Percentiles rank a stretch among this genome's conserved stretches.
These are phyloP conservation scores for Sinocyclocheilus grahami DNA, from an alignment of 2,113 vertebrate species.

Conservation along the genomic window DNA sequence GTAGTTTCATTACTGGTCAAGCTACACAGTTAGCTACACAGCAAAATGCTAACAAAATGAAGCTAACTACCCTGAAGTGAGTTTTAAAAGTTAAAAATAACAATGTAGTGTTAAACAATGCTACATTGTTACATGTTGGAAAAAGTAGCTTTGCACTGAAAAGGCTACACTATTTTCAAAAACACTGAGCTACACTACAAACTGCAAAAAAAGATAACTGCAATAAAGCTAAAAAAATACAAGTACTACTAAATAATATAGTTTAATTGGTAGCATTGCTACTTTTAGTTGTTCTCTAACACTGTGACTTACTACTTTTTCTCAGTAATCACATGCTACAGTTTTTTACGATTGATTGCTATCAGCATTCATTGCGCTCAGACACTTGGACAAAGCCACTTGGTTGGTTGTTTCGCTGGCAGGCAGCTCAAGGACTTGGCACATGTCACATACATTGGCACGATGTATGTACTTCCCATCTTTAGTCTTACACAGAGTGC, in stretches of 20 bases:
- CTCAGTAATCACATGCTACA: conserved; percentile 23
- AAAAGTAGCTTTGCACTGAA: neutral
- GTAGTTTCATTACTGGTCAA: neutral
- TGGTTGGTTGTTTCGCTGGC: conserved; percentile 53
- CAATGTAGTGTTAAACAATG: neutral
- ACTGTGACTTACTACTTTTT: neutral
- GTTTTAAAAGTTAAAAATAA: neutral
- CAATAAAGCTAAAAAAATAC: neutral
- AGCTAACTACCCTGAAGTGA: neutral
- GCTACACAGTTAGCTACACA: neutral
- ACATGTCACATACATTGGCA: conserved; percentile 37
- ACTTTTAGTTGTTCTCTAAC: neutral
- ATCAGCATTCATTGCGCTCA: conserved; percentile 21
- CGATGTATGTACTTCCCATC: conserved; percentile 1
- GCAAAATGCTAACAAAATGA: neutral
- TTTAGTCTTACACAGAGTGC: conserved; percentile 32
- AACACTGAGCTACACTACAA: neutral
- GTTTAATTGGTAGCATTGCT: neutral
- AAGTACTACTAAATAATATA: neutral
- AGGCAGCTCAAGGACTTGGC: conserved; percentile 45
- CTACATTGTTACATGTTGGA: neutral
- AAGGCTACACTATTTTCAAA: neutral
- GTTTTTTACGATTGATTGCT: conserved; percentile 23
- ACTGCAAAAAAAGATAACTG: neutral
- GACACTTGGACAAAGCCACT: conserved; percentile 41